Base-by-base conservation (phyloP, 2,113 vertebrate species). In the Serilophus lunatus region DNA sequence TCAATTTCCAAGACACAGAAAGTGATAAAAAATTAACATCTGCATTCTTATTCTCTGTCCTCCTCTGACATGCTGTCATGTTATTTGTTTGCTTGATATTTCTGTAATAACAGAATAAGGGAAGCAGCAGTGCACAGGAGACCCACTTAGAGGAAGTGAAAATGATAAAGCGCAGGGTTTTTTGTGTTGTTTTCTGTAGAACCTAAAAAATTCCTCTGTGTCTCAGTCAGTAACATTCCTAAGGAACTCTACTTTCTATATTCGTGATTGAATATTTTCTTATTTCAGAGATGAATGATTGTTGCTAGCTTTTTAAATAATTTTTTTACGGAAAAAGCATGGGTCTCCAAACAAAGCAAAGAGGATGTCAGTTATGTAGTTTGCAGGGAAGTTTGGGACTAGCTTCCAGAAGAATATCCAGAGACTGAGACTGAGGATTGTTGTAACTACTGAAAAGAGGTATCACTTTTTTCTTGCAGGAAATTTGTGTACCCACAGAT, bases 101-200 rank as follows among this genome's bases (percentile, higher is more conserved):
- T 86, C 36, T 71, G 10, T 38, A 86, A 49, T 12, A 91, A 40
- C 6, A 56, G 19, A 74, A 31, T 51, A 82, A 61, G 8, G 6
- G 26, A 82, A 85, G 23, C 18, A 79, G 26, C 4, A 86, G 22
- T 28, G 11, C 28, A n/a, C 7, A 49, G 33, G 29, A 86, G 86
- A 76, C 5, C 7, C 13, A 49, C 10, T 31, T 8, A 19, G 28
- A 79, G 24, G 5, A 4, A 26, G 5, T 11, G 22, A 82, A 85
- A 75, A 82, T 35, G 0, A 24, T n/a, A 47, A 47, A 82, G 11
- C 22, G 22, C 5, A n/a, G n/a, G n/a, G n/a, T n/a, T n/a, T n/a
- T 13, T 11, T 2, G 4, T 0, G 1, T 14, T 40, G 40, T 35
- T 69, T 44, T 8, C 6, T 7, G 15, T 44, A 56, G 24, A 66